These are phyloP conservation scores for Cydia fagiglandana DNA, from an alignment of 1,140 invertebrate genomes.

Conservation along the genomic window DNA sequence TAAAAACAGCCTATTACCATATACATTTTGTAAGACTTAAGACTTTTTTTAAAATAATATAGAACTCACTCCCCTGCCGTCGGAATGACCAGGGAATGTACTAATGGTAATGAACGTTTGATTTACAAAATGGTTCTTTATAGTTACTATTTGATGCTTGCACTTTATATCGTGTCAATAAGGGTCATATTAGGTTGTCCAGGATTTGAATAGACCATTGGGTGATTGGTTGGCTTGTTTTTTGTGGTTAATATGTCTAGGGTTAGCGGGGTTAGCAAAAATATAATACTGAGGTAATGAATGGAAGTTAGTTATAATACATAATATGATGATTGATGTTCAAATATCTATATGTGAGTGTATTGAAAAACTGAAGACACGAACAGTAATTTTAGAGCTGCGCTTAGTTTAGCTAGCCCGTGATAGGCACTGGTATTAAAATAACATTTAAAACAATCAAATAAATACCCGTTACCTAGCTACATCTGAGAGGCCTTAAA, in stretches of 20 bases:
- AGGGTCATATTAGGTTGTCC: neutral
- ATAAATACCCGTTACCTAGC: no score
- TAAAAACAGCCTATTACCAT: neutral
- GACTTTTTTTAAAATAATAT: neutral
- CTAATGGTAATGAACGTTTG: constrained; percentile 30
- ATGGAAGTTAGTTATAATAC: neutral
- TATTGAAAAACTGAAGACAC: no score
- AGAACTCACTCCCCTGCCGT: constrained; percentile 15
- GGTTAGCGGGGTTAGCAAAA: neutral
- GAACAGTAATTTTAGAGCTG: no score
- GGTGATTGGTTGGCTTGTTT: constrained; percentile 19
- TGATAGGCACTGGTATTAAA: no score
- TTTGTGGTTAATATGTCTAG: constrained; percentile 5
- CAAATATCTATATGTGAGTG: no score
- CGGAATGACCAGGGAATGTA: constrained; percentile 19
- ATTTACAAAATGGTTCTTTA: constrained; percentile 22
- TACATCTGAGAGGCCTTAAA: no score
- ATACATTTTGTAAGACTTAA: neutral
- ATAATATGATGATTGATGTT: no score
- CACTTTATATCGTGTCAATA: neutral
- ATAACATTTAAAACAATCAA: no score
- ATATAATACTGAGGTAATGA: neutral
- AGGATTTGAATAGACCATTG: neutral
- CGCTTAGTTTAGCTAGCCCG: no score
- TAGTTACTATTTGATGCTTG: constrained; percentile 12